Conservation (phyloP, 2,888 invertebrate genomes). For the Schrankia costaestrigalis region DNA sequence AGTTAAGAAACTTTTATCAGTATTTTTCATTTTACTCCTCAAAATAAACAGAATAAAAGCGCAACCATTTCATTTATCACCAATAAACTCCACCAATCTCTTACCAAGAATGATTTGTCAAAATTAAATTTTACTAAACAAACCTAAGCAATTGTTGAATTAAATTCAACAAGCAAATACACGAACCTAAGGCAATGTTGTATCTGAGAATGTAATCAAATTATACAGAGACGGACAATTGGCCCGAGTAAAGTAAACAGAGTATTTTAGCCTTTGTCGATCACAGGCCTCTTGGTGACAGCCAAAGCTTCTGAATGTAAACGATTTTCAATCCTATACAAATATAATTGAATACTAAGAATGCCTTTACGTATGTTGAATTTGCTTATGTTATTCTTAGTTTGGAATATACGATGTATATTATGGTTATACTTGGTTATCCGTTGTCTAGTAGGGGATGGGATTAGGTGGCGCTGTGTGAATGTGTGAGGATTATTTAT, state of each 20-base stretch:
- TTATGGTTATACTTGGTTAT: neutral
- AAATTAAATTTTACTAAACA: no score
- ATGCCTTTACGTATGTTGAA: constrained; percentile 4
- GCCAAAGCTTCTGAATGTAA: neutral
- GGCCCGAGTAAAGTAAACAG: constrained; percentile 21
- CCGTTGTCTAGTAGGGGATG: no score
- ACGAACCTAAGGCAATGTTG: constrained; percentile 11
- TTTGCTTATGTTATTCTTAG: no score
- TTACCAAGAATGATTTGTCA: no score
- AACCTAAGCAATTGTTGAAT: constrained; percentile 14
- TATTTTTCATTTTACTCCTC: no score
- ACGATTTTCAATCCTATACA: constrained; percentile 12
- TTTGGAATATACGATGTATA: neutral
- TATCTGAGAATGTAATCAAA: constrained; percentile 23
- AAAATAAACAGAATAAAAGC: no score
- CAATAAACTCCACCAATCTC: no score
- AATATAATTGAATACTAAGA: constrained; percentile 14
- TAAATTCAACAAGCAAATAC: constrained; percentile 23
- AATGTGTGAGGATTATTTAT: no score
- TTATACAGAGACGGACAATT: constrained; percentile 25
- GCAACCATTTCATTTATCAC: no score
- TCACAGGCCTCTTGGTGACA: constrained; percentile 25
- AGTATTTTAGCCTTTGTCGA: constrained; percentile 18
- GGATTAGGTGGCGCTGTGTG: no score
- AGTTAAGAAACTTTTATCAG: no score